Base-by-base conservation (phyloP, 2,113 vertebrate genomes). In the Mormyrus iriodes region DNA sequence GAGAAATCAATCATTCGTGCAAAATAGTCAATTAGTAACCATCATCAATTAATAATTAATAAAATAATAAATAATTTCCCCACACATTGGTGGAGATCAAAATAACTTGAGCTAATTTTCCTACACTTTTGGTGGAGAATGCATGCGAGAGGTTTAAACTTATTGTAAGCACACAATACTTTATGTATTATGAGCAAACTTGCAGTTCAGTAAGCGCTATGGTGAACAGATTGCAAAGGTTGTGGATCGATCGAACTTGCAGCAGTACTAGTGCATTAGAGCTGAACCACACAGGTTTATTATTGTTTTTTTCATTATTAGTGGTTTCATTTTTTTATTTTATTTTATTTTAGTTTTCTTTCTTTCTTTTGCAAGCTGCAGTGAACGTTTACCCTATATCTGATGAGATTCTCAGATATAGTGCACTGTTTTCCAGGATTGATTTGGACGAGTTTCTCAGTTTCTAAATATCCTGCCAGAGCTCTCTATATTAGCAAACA, bases 111-210 rank as follows among this genome's bases (percentile, higher is more conserved):
- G 69, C 69, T 76, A 9, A 2, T n/a, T n/a, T 76, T 76, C 31
- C 69, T 39, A 76, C 69, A 76, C 8, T 35, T 35, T 35, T 76
- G 69, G 12, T 76, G 69, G 69, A 76, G 31, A 76, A 76, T 76
- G 69, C 27, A 9, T 27, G 69, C 69, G n/a, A 76, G 27, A 9
- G 6, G n/a, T 76, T 76, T 76, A 76, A 76, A 76, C 69, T 76
- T n/a, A n/a, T n/a, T n/a, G n/a, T n/a, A n/a, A n/a, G n/a, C n/a
- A n/a, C n/a, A n/a, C n/a, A n/a, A n/a, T n/a, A n/a, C n/a, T n/a
- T n/a, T n/a, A n/a, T n/a, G n/a, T 76, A n/a, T 76, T 76, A 76
- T n/a, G n/a, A 76, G 69, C 69, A 76, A 76, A 76, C 69, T 31
- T 76, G 27, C 69, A 76, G 69, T 13, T 35, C 27, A 76, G 35